Conservation (phyloP, 2,113 vertebrate genomes). For the Chaenocephalus aceratus region DNA sequence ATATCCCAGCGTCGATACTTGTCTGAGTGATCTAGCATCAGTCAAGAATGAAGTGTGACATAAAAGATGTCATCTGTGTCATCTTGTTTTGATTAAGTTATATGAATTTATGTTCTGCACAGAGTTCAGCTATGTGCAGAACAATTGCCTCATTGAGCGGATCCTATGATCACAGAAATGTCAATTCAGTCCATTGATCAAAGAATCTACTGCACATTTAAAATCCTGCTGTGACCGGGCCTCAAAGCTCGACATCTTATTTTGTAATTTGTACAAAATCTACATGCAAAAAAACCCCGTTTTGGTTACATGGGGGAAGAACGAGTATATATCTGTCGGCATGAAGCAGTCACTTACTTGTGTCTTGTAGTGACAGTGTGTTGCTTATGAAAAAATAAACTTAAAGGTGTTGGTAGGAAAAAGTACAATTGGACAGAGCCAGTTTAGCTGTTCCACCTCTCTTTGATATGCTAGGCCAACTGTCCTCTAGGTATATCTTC, state of each 20-base stretch:
- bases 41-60: slow-evolving; percentile 26
- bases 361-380: background rate
- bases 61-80: slow-evolving; percentile 18
- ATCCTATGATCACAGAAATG: background rate
- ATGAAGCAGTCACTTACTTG: background rate
- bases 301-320: background rate
- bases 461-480: background rate
- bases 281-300: background rate
- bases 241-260: background rate
- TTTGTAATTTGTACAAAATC: background rate
- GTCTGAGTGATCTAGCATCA: background rate
- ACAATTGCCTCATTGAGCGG: background rate
- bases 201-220: background rate
- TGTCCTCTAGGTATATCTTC: background rate
- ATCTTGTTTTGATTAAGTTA: slow-evolving; percentile 31
- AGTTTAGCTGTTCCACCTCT: background rate
- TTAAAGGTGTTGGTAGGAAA: background rate
- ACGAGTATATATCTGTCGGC: background rate
- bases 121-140: background rate
- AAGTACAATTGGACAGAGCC: background rate
- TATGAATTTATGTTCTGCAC: background rate
- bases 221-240: background rate
- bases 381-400: background rate
- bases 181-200: background rate
- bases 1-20: slow-evolving; percentile 22